Evolutionary conservation across 35 echinoderm and acorn worm genomes (phyloP), one percentile per base, ranked within the genome.

Genomic region (Lytechinus pictus): DNA sequence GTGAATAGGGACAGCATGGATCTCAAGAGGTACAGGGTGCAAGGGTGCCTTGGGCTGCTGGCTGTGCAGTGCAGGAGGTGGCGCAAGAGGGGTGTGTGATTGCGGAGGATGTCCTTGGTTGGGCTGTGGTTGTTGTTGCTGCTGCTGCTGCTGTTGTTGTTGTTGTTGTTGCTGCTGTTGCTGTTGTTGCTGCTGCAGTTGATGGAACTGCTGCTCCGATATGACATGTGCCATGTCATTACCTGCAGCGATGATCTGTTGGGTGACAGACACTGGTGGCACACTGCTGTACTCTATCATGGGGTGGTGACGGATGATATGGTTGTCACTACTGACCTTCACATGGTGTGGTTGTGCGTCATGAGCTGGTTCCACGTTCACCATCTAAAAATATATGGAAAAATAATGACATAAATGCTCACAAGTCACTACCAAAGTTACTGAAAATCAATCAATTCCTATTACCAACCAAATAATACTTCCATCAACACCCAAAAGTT

Each of bases 251-350:
- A 93, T 93, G 54, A 93, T 93, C 92, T 93, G 92, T 27, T 93
- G 92, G 92, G 53, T 55, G 92, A 93, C 92, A 27, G 92, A 55
- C 11, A 93, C 92, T 4, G 92, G 92, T 19, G 92, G 92, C 52
- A 93, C 92, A 57, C 88, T 89, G 28, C 91, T 93, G 54, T 93
- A 93, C 92, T 93, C 92, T 57, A 93, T 93, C 52, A 93, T 93
- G 52, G 52, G 92, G 27, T 93, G 92, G n/a, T 93, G 92, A 57
- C 92, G 92, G n/a, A 93, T 93, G 11, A 52, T 44, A n/a, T 54
- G 27, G 92, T 93, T 93, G 4, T 93, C 92, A n/a, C 14, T 10
- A 57, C 52, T 93, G 13, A 93, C 53, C 55, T 93, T 93, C 9
- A 55, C 54, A 57, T 27, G 29, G 55, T 55, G 53, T 55, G 88